Evolutionary conservation across 2,797 vertebrate genomes (phyloP).

Genomic region (Antrozous pallidus): DNA sequence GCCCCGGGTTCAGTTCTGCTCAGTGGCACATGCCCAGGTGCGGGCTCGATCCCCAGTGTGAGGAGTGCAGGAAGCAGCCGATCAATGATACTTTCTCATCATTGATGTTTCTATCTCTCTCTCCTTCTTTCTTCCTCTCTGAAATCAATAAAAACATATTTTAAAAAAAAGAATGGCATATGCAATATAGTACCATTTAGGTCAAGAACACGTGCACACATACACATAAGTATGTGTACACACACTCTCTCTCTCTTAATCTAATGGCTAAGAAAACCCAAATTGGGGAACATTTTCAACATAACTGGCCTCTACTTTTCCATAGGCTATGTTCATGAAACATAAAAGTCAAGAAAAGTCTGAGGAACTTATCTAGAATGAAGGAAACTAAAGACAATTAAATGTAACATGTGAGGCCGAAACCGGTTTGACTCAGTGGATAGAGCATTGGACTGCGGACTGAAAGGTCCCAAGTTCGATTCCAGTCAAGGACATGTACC

Average conservation of each 20-base stretch:
- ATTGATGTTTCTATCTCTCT: too few relatives aligned
- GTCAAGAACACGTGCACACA: not conserved
- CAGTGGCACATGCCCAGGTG: too few relatives aligned
- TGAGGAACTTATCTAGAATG: not conserved
- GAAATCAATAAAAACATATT: too few relatives aligned
- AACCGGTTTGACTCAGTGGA: too few relatives aligned
- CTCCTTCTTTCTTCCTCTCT: too few relatives aligned
- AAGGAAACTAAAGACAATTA: not conserved
- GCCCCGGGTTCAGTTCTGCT: too few relatives aligned
- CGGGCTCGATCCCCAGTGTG: too few relatives aligned
- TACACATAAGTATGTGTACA: not conserved
- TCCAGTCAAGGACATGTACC: too few relatives aligned
- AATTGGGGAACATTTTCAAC: not conserved
- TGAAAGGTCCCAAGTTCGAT: too few relatives aligned
- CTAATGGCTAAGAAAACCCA: not conserved
- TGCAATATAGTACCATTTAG: not conserved
- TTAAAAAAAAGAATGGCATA: not conserved
- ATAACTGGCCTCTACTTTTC: not conserved
- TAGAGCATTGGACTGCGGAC: too few relatives aligned
- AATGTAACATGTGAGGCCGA: not conserved
- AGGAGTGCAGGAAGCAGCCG: too few relatives aligned
- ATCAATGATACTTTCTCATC: too few relatives aligned
- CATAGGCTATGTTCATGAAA: not conserved
- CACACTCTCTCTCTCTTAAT: not conserved
- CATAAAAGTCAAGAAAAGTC: not conserved